Evolutionary conservation across 2,797 vertebrate genomes (phyloP), one percentile per base, ranked within the genome.

Genomic region (Pristis pectinata): DNA sequence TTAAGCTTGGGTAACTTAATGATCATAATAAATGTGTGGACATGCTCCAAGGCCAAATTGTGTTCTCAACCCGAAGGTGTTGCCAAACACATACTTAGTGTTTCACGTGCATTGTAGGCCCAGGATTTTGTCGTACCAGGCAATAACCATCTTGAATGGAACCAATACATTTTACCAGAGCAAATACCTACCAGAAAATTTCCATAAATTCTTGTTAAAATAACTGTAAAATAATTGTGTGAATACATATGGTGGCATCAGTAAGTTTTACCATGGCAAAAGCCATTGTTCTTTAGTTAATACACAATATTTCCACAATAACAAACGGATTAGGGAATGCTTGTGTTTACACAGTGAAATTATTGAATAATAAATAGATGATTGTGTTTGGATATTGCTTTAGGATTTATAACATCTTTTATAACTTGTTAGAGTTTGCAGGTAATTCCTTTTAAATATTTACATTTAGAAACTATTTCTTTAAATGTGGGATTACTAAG

Each of bases 371-470:
- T 41, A 91, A 67, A 67, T 37, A 41, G 61, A 8, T 91, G 61
- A 19, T 91, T 91, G 13, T 41, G 61, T 91, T 91, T 91, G 61
- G 59, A 91, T 8, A 0, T 91, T 91, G n/a, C 13, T 41, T 64
- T 91, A 44, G 17, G 80, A 19, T 80, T 91, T 67, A 91, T 64
- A 91, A 91, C n/a, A n/a, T 67, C 24, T 91, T 91, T 91, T 91
- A 67, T 19, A 41, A 0, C 3, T 91, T 64, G 11, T n/a, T 87
- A n/a, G n/a, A 22, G 67, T 64, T 67, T 67, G 17, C 34, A n/a
- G 3, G 34, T 59, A 64, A 61, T 64, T 22, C n/a, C 19, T 91
- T 24, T 64, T 67, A 19, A 91, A 9, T 91, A 24, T 0, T 22
- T 41, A 41, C 9, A 19, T 91, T 91, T 91, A 64, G n/a, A 64